Percentiles rank a stretch among this genome's conserved stretches.
phyloP scores from a whole-genome alignment of 1,140 invertebrate species.

The Drosophila aff. region DNA sequence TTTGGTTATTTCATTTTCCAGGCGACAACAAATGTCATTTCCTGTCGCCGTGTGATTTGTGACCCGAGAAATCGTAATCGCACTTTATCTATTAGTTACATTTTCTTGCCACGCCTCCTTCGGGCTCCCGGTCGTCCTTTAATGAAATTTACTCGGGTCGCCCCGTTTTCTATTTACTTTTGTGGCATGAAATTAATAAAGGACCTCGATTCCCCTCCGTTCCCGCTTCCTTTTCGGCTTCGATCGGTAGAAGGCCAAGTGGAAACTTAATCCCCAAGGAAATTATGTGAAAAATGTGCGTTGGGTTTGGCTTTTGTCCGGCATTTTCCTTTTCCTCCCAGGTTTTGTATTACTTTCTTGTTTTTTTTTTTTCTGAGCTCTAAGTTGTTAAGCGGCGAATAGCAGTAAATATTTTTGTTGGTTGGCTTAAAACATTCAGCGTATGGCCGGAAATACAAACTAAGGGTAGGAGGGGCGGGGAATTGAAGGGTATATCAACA shows the following conservation, averaged over 20 bases:
- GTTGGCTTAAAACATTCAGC: constrained; percentile 48
- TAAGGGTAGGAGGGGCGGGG: not conserved
- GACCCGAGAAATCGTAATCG: constrained; percentile 74
- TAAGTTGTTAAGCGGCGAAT: constrained; percentile 70
- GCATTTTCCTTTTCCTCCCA: constrained; percentile 26
- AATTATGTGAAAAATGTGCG: constrained; percentile 83
- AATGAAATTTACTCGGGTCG: constrained; percentile 78
- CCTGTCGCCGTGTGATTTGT: constrained; percentile 69
- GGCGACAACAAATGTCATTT: constrained; percentile 79
- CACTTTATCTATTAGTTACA: constrained; percentile 77
- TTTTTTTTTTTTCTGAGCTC: constrained; percentile 39
- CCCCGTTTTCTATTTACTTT: constrained; percentile 74
- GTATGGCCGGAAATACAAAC: constrained; percentile 43
- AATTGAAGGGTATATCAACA: constrained; percentile 30
- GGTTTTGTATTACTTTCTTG: constrained; percentile 34
- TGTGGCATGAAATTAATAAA: constrained; percentile 79
- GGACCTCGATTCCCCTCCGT: constrained; percentile 13
- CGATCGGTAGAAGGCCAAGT: constrained; percentile 58
- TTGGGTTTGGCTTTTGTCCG: constrained; percentile 57
- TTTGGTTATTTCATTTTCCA: constrained; percentile 77
- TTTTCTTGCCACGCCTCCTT: constrained; percentile 43
- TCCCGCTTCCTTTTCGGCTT: not conserved
- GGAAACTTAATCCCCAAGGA: constrained; percentile 81
- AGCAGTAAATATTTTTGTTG: constrained; percentile 69
- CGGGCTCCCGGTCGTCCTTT: constrained; percentile 45